phyloP scores from a whole-genome alignment of 2,888 invertebrate genomes.

The Invenusta paracnida region DNA sequence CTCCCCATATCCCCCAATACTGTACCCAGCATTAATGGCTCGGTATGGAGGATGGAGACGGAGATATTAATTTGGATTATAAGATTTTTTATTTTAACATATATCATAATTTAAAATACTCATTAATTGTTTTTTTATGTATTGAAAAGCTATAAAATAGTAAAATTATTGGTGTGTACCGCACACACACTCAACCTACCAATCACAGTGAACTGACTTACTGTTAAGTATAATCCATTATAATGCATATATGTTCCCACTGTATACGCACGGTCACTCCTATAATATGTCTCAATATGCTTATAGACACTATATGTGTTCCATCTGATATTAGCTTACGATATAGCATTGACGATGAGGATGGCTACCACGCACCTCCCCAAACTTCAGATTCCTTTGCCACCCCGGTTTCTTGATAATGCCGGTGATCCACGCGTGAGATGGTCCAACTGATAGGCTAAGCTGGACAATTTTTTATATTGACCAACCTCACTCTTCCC shows the following conservation, averaged over 20 bases:
- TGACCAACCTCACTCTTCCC: background rate
- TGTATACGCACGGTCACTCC: background rate
- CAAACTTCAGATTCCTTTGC: slow-evolving; percentile 10
- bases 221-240: background rate
- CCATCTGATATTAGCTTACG: background rate
- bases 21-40: no score
- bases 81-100: no score
- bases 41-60: no score
- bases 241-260: background rate
- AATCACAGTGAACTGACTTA: background rate
- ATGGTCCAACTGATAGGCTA: slow-evolving; percentile 20
- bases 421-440: background rate
- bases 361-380: background rate
- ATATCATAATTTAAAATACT: no score
- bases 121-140: no score
- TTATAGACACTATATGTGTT: background rate
- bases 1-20: no score
- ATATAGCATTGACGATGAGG: background rate
- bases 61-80: no score
- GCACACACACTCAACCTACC: background rate
- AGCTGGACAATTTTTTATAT: background rate
- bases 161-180: background rate
- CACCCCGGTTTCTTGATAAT: background rate
- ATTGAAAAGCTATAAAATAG: no score
- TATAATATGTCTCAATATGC: background rate